Evolutionary conservation across 2,888 invertebrate species (phyloP).

Genomic region (Drosophila crucigera): DNA sequence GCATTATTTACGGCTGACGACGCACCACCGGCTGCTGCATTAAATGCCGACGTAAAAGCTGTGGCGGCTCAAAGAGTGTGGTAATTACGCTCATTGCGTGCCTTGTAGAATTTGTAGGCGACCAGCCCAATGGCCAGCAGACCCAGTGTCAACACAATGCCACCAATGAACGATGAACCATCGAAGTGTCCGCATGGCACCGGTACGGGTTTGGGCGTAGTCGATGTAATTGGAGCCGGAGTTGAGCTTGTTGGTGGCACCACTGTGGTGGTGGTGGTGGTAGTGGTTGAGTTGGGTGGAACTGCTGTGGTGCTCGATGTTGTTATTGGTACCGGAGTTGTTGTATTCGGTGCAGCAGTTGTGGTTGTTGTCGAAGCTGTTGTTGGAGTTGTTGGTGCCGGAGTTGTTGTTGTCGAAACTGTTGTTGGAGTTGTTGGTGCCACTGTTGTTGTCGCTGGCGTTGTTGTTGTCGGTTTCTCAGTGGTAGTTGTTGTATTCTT

Average conservation of each 20-base stretch:
- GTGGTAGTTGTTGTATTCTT: slow-evolving; percentile 33
- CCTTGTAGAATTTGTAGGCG: slow-evolving; percentile 94
- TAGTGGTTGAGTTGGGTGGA: slow-evolving; percentile 45
- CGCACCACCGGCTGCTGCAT: slow-evolving; percentile 75
- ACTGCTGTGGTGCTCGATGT: slow-evolving; percentile 35
- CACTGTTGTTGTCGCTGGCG: slow-evolving; percentile 3
- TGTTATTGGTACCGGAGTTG: slow-evolving; percentile 38
- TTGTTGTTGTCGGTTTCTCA: slow-evolving; percentile 6
- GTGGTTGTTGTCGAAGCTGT: slow-evolving; percentile 18
- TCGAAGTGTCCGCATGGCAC: slow-evolving; percentile 87
- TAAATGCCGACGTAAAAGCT: slow-evolving; percentile 82
- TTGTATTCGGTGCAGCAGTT: slow-evolving; percentile 31
- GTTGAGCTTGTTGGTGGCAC: slow-evolving; percentile 56
- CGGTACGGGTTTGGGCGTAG: slow-evolving; percentile 78
- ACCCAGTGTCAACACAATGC: slow-evolving; percentile 92
- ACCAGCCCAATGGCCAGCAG: slow-evolving; percentile 92
- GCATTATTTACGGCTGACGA: slow-evolving; percentile 52
- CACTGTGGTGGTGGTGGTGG: slow-evolving; percentile 39
- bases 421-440: slow-evolving; percentile 9
- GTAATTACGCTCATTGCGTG: slow-evolving; percentile 93
- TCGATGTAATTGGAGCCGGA: slow-evolving; percentile 63
- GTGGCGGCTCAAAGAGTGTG: slow-evolving; percentile 91
- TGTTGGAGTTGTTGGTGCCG: slow-evolving; percentile 9
- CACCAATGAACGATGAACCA: slow-evolving; percentile 92
- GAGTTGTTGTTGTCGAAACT: slow-evolving; percentile 22